Evolutionary conservation across 2,888 invertebrate species (phyloP), one percentile per base, ranked within the genome.

Genomic region (Diploptera punctata): DNA sequence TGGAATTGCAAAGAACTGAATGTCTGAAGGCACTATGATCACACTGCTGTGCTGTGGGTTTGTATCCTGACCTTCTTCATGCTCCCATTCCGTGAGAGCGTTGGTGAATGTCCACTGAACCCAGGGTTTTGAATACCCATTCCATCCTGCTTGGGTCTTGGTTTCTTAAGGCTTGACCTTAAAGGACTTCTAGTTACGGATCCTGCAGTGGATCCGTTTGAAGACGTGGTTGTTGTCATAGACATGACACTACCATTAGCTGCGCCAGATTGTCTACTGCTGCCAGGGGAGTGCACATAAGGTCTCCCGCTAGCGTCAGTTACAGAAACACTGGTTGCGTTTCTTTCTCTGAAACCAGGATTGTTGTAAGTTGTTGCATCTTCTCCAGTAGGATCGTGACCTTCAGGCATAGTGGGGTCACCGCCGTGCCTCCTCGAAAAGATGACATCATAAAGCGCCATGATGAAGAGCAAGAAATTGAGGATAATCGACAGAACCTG

Each of bases 61-160:
- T 95, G 94, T 82, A 96, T 95, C 75, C 95, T 88, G 73, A 95
- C 95, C 85, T 95, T 95, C 82, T 95, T 95, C 80, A 94, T 91
- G 79, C 94, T 95, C 0, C 94, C 94, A 78, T 94, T 94, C 70
- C 95, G 86, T 67, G 92, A 90, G 73, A 95, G 86, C 0, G 94
- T 91, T 0, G 95, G 95, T 18, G 94, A 95, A 77, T 92, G 91
- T 1, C 93, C 92, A 0, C 93, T 92, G 78, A 91, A 93, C 44
- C 92, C 92, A 0, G 94, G 95, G 85, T 95, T 95, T 78, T 93
- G 94, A 74, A 95, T 95, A 10, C 95, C 95, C 73, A 94, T 83
- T 9, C 71, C 73, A n/a, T 86, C 87, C 0, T 77, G 85, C 83
- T 77, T 76, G 5, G 78, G 78, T 68, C 86, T 85, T 0, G 91